Percentiles rank a stretch among this genome's conserved stretches.
phyloP scores from a whole-genome alignment of 2,888 invertebrate species.

The Drosophila quinaria region DNA sequence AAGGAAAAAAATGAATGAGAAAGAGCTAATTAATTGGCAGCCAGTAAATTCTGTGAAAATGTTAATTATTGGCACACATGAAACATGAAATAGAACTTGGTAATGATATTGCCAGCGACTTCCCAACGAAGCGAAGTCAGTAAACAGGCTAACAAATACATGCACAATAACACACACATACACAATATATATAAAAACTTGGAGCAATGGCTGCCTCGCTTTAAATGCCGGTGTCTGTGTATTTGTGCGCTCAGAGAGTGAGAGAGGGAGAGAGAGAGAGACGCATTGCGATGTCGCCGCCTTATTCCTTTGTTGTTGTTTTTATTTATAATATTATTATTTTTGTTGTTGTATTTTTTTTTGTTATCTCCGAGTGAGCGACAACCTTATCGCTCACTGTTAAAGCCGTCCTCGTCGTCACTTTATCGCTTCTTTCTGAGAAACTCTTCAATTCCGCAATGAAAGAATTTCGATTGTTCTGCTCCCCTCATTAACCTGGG shows the following conservation, averaged over 20 bases:
- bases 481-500: background rate
- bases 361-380: conserved; percentile 62
- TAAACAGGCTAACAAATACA: conserved; percentile 36
- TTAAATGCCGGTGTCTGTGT: conserved; percentile 44
- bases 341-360: conserved; percentile 19
- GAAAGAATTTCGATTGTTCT: conserved; percentile 45
- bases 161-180: conserved; percentile 36
- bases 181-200: conserved; percentile 18
- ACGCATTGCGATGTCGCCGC: conserved; percentile 37
- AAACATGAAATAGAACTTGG: conserved; percentile 56
- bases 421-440: conserved; percentile 22
- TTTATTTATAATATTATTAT: conserved; percentile 7
- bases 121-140: conserved; percentile 9
- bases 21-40: conserved; percentile 31
- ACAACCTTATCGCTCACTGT: conserved; percentile 35
- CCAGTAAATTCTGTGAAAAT: conserved; percentile 53
- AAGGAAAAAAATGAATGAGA: background rate
- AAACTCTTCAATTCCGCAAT: conserved; percentile 36
- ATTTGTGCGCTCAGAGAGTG: conserved; percentile 67
- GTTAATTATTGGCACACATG: conserved; percentile 69
- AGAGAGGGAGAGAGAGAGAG: conserved; percentile 27
- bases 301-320: conserved; percentile 2
- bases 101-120: conserved; percentile 44
- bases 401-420: conserved; percentile 3
- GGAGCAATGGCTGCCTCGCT: conserved; percentile 64